Conservation (phyloP, 1,140 invertebrate genomes). For the Eciton burchellii region DNA sequence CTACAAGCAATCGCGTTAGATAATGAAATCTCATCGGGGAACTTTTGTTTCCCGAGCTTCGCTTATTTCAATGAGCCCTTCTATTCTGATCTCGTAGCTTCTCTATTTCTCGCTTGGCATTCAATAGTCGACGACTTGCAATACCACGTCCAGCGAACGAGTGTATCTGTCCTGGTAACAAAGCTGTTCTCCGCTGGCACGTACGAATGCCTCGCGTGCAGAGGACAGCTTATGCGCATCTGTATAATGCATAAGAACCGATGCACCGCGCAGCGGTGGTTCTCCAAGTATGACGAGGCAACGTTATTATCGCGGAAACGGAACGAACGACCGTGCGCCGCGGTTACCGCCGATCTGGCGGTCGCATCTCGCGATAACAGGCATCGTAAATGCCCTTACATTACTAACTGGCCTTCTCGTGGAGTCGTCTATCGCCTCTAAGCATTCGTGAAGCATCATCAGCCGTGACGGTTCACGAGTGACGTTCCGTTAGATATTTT, state of each 20-base stretch:
- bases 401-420: not conserved
- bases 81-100: not conserved
- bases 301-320: conserved; percentile 65
- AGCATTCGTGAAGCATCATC: not conserved
- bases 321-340: conserved; percentile 43
- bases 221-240: conserved; percentile 16
- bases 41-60: too few species aligned
- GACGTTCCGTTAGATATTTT: too few species aligned
- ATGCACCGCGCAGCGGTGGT: conserved; percentile 13
- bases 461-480: too few species aligned
- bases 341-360: conserved; percentile 44
- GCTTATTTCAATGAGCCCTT: too few species aligned
- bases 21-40: too few species aligned
- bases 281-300: conserved; percentile 32
- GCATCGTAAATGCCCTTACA: not conserved
- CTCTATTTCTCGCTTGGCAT: not conserved
- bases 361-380: conserved; percentile 21
- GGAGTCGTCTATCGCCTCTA: too few species aligned
- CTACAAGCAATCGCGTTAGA: too few species aligned
- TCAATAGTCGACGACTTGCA: not conserved
- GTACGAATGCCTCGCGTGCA: conserved; percentile 41
- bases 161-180: conserved; percentile 10
- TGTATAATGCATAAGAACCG: conserved; percentile 41
- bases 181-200: conserved; percentile 23
- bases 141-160: not conserved